Percentiles rank a stretch among this genome's conserved stretches.
Evolutionary conservation across 2,888 invertebrate genomes (phyloP).

Genomic region (Drosophila rubida): DNA sequence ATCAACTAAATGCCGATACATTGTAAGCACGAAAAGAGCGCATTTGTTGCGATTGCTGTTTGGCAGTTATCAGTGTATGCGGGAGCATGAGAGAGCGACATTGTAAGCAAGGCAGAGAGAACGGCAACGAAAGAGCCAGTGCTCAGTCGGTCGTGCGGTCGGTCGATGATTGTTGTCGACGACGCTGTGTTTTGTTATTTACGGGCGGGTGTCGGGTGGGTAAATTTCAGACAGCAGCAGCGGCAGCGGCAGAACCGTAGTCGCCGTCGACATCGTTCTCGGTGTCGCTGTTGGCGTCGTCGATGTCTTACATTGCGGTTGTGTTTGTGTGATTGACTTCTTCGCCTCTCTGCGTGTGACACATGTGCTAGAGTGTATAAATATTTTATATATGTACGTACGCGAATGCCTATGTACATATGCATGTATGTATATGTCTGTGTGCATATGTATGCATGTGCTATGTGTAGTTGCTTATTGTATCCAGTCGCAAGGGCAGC

Average conservation of each 20-base stretch:
- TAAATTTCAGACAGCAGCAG: constrained; percentile 5
- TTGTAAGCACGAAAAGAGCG: constrained; percentile 33
- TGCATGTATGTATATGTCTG: neutral
- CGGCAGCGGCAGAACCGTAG: constrained; percentile 23
- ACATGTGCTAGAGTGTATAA: constrained; percentile 55
- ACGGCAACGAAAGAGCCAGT: neutral
- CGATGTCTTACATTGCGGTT: constrained; percentile 39
- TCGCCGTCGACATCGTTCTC: constrained; percentile 22
- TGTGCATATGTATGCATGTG: neutral
- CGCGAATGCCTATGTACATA: neutral
- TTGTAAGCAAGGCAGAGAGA: neutral
- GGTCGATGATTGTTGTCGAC: constrained; percentile 38
- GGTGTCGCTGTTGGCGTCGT: constrained; percentile 6
- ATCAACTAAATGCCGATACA: constrained; percentile 63
- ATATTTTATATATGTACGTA: constrained; percentile 12
- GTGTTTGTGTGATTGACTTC: constrained; percentile 73
- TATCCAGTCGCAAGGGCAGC: constrained; percentile 7
- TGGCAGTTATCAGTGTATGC: constrained; percentile 28
- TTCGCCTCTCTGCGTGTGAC: constrained; percentile 66
- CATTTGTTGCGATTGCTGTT: constrained; percentile 12
- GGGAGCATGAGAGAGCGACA: constrained; percentile 19
- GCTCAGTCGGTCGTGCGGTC: neutral
- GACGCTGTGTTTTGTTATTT: constrained; percentile 72
- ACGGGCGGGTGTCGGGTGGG: constrained; percentile 70
- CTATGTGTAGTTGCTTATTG: neutral